Base-by-base conservation (phyloP, 2,888 invertebrate genomes). In the Agrotis ipsilon region DNA sequence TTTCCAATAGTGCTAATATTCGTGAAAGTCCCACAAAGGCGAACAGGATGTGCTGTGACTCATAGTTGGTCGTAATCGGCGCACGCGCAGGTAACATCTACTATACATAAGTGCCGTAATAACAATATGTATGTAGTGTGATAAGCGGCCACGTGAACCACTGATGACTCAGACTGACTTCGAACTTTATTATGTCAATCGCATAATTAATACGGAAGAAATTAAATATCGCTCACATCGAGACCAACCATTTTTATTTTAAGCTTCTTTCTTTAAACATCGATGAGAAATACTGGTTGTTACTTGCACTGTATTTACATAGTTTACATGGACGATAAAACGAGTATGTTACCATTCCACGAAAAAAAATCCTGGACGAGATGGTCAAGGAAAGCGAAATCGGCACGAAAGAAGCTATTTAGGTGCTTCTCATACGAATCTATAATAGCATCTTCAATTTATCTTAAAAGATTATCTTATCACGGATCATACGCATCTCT, bases 31-130 rank as follows among this genome's bases (percentile, higher is more conserved):
- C 85, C 82, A 89, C 87, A 92, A 92, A 91, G 89, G 90, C 89
- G 91, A 95, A 93, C 95, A 94, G 95, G 95, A 95, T 95, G 91
- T 92, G 77, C 82, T 72, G 87, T 94, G 94, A 94, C 89, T 94
- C 94, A 94, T 84, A 80, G 82, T 63, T 86, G 81, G 89, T 88
- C 88, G 92, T 90, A 92, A 91, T 91, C 92, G 88, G 89, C 92
- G 93, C 94, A 91, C 92, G 93, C 94, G 93, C 93, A 94, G 94
- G 95, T 94, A 94, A 88, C 89, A 89, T 92, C 92, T 89, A 91
- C 87, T 87, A 88, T 88, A 87, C 86, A 83, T 86, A 86, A 84
- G 80, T 88, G 89, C 88, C 82, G 88, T 90, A 90, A 90, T 88
- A 90, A 88, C 87, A 88, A 84, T 86, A 85, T 86, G 85, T 88